A percentile compares a stretch with the other conserved stretches of the same genome.
Evolutionary conservation across 2,888 invertebrate species (phyloP).

Genomic region (Hydroisotoma schaefferi): DNA sequence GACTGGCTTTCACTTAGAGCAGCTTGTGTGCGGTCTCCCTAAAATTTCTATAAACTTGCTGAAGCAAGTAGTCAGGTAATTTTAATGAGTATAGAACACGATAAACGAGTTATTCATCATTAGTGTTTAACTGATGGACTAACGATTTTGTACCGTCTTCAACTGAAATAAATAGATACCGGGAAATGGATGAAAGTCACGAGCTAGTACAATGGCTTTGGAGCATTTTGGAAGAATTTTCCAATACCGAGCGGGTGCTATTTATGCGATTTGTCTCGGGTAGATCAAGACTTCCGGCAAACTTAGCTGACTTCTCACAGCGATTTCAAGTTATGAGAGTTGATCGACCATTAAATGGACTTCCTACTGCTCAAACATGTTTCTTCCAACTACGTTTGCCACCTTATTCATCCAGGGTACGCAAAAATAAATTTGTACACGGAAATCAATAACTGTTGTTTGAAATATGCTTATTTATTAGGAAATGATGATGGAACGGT

Average conservation of each 20-base stretch:
- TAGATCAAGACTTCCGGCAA: conserved; percentile 62
- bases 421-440: conserved; percentile 5
- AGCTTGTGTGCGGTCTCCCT: conserved; percentile 63
- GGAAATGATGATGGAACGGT: conserved; percentile 61
- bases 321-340: conserved; percentile 63
- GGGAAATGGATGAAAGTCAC: conserved; percentile 62
- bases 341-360: conserved; percentile 54
- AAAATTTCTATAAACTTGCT: conserved; percentile 60
- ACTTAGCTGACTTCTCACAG: conserved; percentile 64
- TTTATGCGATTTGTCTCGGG: conserved; percentile 67
- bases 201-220: conserved; percentile 63
- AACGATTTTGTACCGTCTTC: neutral
- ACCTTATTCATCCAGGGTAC: conserved; percentile 57
- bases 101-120: no score
- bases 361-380: conserved; percentile 50
- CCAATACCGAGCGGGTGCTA: conserved; percentile 61
- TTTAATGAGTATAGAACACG: neutral
- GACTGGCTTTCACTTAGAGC: conserved; percentile 61
- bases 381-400: conserved; percentile 64
- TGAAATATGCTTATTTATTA: conserved; percentile 34
- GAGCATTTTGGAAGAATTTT: conserved; percentile 62
- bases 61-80: conserved; percentile 62
- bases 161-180: conserved; percentile 55
- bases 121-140: neutral
- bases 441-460: neutral